Evolutionary conservation across 2,113 vertebrate genomes (phyloP).

Genomic region (Melanocharis versteri): DNA sequence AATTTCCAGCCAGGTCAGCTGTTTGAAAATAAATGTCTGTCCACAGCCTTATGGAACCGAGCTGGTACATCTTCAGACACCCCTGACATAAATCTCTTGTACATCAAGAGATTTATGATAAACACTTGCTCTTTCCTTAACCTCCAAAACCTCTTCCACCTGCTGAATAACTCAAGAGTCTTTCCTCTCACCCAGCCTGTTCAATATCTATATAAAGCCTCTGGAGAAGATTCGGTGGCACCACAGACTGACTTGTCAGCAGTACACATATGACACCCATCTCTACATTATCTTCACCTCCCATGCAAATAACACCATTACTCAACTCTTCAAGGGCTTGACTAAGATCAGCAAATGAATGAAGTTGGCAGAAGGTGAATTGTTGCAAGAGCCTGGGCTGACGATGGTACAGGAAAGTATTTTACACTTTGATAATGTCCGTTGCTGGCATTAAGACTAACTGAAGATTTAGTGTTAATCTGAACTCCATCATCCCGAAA

Average conservation of each 20-base stretch:
- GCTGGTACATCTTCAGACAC: conserved; percentile 43
- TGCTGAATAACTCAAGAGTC: conserved; percentile 45
- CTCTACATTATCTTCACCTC: conserved; percentile 49
- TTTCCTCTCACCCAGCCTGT: conserved; percentile 17
- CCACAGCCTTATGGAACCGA: background rate
- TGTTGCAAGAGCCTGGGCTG: background rate
- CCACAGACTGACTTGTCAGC: conserved; percentile 41
- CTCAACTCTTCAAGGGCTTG: conserved; percentile 29
- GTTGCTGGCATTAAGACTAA: background rate
- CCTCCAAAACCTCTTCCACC: conserved; percentile 56
- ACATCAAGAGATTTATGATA: conserved; percentile 52
- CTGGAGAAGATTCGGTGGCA: conserved; percentile 30
- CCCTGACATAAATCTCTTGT: conserved; percentile 30
- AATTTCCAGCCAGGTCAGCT: conserved; percentile 29
- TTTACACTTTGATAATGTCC: background rate
- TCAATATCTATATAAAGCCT: conserved; percentile 55
- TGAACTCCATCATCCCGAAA: background rate
- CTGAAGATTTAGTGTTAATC: background rate
- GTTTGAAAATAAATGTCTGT: conserved; percentile 35
- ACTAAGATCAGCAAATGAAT: conserved; percentile 34
- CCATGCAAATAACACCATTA: conserved; percentile 37
- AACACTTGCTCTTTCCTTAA: conserved; percentile 59
- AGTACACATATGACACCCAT: conserved; percentile 42
- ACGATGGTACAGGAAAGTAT: background rate
- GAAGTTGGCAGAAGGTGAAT: background rate